These are phyloP conservation scores for Ladona fulva DNA, from an alignment of 1,140 invertebrate genomes.

Conservation along the genomic window DNA sequence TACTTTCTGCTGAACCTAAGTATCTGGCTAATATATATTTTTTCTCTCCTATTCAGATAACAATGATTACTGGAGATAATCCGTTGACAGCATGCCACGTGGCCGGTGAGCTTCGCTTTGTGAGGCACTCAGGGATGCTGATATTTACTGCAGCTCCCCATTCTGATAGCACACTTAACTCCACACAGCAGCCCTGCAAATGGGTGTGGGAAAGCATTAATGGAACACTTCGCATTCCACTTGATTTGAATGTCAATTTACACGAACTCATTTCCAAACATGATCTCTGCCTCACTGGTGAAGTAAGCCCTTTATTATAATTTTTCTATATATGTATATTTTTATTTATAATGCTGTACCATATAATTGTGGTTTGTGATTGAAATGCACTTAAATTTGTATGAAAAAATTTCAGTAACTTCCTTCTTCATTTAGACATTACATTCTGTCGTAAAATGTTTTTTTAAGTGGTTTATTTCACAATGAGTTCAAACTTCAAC, in stretches of 20 bases:
- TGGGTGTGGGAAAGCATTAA: conserved; percentile 82
- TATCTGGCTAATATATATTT: no score
- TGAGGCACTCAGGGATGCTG: conserved; percentile 59
- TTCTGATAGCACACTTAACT: background rate
- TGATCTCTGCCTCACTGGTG: conserved; percentile 91
- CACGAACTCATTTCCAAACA: conserved; percentile 56
- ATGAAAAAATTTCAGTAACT: no score
- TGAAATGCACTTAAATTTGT: no score
- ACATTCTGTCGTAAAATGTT: no score
- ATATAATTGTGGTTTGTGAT: no score
- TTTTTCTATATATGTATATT: no score
- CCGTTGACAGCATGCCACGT: conserved; percentile 98
- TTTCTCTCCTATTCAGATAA: conserved; percentile 48
- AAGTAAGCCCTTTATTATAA: conserved; percentile 39
- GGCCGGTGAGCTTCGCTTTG: conserved; percentile 86
- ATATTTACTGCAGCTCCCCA: conserved; percentile 51
- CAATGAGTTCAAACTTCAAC: no score
- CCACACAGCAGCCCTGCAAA: conserved; percentile 24
- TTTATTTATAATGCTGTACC: no score
- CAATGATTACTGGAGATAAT: conserved; percentile 99
- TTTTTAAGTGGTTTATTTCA: no score
- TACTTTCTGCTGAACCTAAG: no score
- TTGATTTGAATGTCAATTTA: conserved; percentile 34
- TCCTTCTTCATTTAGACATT: no score
- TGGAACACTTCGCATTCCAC: conserved; percentile 49